Evolutionary conservation across 2,888 invertebrate genomes (phyloP).

Genomic region (Dasypogon diadema): DNA sequence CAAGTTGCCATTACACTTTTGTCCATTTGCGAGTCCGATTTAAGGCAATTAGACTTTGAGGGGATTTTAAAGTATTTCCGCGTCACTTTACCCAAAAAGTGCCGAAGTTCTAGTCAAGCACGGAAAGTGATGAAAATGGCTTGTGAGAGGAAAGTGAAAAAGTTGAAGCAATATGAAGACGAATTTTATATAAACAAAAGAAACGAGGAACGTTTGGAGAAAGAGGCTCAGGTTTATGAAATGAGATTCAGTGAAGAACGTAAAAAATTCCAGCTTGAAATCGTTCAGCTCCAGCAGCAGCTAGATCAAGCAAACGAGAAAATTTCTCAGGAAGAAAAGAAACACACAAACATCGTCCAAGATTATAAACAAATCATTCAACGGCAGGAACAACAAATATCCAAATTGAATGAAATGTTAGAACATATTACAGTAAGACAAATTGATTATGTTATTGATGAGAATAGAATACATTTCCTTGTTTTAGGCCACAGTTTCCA

Average conservation of each 20-base stretch:
- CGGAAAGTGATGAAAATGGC: slow-evolving; percentile 91
- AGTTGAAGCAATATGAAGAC: slow-evolving; percentile 93
- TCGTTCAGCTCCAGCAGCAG: slow-evolving; percentile 78
- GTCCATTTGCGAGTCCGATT: slow-evolving; percentile 90
- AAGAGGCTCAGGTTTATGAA: slow-evolving; percentile 77
- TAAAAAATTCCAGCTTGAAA: slow-evolving; percentile 69
- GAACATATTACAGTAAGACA: slow-evolving; percentile 75
- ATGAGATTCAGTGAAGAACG: slow-evolving; percentile 72
- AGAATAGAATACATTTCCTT: background rate
- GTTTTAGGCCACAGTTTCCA: slow-evolving; percentile 70
- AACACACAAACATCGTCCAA: slow-evolving; percentile 84
- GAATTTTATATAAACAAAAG: slow-evolving; percentile 86
- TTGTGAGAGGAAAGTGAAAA: slow-evolving; percentile 91
- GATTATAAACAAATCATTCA: slow-evolving; percentile 95
- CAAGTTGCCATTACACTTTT: slow-evolving; percentile 95
- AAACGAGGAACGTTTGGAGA: slow-evolving; percentile 74
- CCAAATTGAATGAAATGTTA: slow-evolving; percentile 72
- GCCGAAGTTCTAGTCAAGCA: slow-evolving; percentile 90
- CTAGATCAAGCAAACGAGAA: slow-evolving; percentile 81
- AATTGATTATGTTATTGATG: background rate
- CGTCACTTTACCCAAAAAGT: slow-evolving; percentile 96
- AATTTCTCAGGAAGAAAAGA: slow-evolving; percentile 78
- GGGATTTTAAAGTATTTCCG: slow-evolving; percentile 98
- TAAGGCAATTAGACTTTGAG: slow-evolving; percentile 95
- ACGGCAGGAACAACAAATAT: slow-evolving; percentile 84